Evolutionary conservation across 2,888 invertebrate species (phyloP).

Genomic region (Loripinus fragilis): DNA sequence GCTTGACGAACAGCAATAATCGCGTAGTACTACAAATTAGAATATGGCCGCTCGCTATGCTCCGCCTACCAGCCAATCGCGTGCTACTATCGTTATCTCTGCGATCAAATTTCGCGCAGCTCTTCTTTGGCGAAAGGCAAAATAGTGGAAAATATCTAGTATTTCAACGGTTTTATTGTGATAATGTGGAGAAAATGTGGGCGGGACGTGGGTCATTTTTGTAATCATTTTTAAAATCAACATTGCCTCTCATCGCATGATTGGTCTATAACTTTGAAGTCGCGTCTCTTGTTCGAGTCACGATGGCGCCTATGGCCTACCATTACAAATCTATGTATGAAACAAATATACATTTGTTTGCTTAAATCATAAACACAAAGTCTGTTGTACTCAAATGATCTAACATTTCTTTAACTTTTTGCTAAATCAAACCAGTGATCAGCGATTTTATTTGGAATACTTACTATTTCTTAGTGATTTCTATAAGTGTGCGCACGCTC

Average conservation of each 20-base stretch:
- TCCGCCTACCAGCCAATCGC: slow-evolving; percentile 54
- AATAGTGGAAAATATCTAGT: slow-evolving; percentile 30
- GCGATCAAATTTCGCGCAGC: slow-evolving; percentile 49
- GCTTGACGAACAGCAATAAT: background rate
- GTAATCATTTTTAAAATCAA: slow-evolving; percentile 72
- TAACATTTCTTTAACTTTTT: slow-evolving; percentile 11
- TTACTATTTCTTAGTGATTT: background rate
- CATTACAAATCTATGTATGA: slow-evolving; percentile 56
- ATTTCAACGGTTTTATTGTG: slow-evolving; percentile 31
- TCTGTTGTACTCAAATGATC: slow-evolving; percentile 47
- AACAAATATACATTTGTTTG: slow-evolving; percentile 65
- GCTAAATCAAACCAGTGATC: background rate
- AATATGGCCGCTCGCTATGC: background rate
- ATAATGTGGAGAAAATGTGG: slow-evolving; percentile 43
- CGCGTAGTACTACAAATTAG: background rate
- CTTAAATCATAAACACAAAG: slow-evolving; percentile 56
- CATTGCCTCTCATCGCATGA: slow-evolving; percentile 68
- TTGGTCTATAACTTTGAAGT: slow-evolving; percentile 72
- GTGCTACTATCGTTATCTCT: slow-evolving; percentile 30
- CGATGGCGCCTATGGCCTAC: slow-evolving; percentile 42
- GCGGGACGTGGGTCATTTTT: slow-evolving; percentile 48
- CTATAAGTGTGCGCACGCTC: background rate
- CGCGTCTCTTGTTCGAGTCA: slow-evolving; percentile 53
- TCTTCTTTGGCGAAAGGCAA: slow-evolving; percentile 18
- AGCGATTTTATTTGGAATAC: background rate